Base-by-base conservation (phyloP, 1,140 invertebrate species). In the Cardiocondyla obscurior region DNA sequence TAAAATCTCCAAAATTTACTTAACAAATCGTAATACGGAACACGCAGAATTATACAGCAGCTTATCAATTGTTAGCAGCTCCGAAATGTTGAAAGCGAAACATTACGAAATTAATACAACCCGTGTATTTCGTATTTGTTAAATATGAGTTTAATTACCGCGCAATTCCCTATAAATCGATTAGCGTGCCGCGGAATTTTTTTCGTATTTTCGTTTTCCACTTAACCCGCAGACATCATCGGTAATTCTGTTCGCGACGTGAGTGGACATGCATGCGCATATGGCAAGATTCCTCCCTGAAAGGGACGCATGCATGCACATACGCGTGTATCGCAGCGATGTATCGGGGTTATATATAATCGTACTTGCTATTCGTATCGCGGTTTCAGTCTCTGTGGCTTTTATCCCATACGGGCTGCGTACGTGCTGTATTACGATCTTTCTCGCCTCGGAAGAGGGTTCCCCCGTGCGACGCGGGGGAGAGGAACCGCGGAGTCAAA, bases 331-430 rank as follows among this genome's bases (percentile, higher is more conserved):
- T 25, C 3, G 14, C 62, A 16, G 55, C 46, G 33, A 53, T 39
- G 46, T 67, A 64, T 77, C 44, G 60, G 22, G 22, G 30, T 67
- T 42, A 62, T 42, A 30, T 76, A 49, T 25, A 51, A 44, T 81
- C 6, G 42, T 16, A 73, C 30, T 70, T 81, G 30, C 25, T 58
- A 81, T 81, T 81, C 77, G 77, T 46, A 81, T 73, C 77, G 77
- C 53, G 55, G 30, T 42, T 51, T 16, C 53, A 49, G 67, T 81
- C 25, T 81, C 53, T 74, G 69, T 74, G 67, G 28, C 53, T 74
- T 58, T 81, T 81, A 81, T 81, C 67, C 51, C 22, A 73, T 73
- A 67, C 51, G 67, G 55, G 77, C 36, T 30, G 39, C 36, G 53
- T 60, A 81, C 77, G 67, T 81, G 67, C 42, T 36, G 25, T 16